Evolutionary conservation across 2,797 vertebrate species (phyloP).

Genomic region (Pangasius sanitwongsei): DNA sequence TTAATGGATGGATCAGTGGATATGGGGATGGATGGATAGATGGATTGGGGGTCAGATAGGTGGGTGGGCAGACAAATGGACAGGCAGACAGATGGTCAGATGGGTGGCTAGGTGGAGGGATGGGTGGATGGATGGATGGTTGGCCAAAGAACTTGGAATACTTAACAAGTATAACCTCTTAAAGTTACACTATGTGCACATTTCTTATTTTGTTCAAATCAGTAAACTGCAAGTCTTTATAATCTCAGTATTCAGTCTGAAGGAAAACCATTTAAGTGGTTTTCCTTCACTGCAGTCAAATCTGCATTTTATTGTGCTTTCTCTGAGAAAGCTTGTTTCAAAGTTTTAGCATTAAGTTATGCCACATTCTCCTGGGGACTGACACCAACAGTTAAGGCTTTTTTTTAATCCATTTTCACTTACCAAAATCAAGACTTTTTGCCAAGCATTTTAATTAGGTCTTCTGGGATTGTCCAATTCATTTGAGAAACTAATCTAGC

Average conservation of each 20-base stretch:
- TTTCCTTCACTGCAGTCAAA: neutral
- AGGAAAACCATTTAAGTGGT: neutral
- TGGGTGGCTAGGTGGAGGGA: no score
- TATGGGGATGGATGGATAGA: neutral
- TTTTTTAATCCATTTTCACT: constrained; percentile 9
- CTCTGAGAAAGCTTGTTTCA: neutral
- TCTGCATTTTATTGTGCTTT: constrained; percentile 20
- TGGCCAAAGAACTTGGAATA: neutral
- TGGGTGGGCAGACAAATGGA: neutral
- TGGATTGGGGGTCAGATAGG: no score
- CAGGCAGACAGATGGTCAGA: no score
- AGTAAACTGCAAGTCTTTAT: neutral
- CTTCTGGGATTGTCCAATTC: constrained; percentile 38
- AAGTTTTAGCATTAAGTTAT: neutral
- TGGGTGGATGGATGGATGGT: neutral
- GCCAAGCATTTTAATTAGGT: constrained; percentile 51
- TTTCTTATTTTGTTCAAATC: neutral
- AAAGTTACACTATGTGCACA: no score
- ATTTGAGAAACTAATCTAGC: constrained; percentile 8
- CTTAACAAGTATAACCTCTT: neutral
- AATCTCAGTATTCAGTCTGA: neutral
- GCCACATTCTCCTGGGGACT: constrained; percentile 34
- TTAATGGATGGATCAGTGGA: neutral
- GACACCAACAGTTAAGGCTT: constrained; percentile 29
- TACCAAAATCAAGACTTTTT: constrained; percentile 36